Evolutionary conservation across 2,888 invertebrate species (phyloP).

Genomic region (Tiliacea citrago): DNA sequence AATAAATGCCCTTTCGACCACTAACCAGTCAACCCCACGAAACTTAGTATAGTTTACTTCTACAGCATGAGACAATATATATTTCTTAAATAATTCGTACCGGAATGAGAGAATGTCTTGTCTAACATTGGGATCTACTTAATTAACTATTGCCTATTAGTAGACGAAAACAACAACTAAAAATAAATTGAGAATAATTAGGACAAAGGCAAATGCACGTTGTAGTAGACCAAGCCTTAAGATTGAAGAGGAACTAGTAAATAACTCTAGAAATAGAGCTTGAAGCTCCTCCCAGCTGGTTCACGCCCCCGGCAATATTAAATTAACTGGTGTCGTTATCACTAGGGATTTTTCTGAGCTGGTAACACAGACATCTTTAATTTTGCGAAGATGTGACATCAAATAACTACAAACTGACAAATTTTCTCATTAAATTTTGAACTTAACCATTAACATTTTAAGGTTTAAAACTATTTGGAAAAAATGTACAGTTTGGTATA

Average conservation of each 20-base stretch:
- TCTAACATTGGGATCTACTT: slow-evolving; percentile 1
- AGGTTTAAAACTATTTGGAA: too few species aligned
- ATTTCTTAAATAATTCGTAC: not conserved
- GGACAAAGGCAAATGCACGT: not conserved
- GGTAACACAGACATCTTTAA: slow-evolving; percentile 3
- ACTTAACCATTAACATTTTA: too few species aligned
- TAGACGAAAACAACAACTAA: not conserved
- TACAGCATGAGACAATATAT: too few species aligned
- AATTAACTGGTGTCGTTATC: slow-evolving; percentile 33
- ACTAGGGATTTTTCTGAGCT: slow-evolving; percentile 17
- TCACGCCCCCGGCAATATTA: slow-evolving; percentile 27
- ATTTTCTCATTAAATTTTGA: too few species aligned
- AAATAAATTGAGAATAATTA: not conserved
- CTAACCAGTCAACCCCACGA: not conserved
- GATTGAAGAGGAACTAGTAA: not conserved
- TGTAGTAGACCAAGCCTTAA: not conserved
- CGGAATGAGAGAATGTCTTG: slow-evolving; percentile 6
- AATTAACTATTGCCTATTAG: slow-evolving; percentile 1
- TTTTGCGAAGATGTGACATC: slow-evolving; percentile 4
- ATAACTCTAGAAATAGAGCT: slow-evolving; percentile 15
- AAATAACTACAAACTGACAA: too few species aligned
- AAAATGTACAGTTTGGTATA: too few species aligned
- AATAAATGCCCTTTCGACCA: not conserved
- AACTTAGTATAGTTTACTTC: not conserved
- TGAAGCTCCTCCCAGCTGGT: not conserved